phyloP scores from a whole-genome alignment of 2,113 vertebrate genomes.

The Arvicanthis niloticus region DNA sequence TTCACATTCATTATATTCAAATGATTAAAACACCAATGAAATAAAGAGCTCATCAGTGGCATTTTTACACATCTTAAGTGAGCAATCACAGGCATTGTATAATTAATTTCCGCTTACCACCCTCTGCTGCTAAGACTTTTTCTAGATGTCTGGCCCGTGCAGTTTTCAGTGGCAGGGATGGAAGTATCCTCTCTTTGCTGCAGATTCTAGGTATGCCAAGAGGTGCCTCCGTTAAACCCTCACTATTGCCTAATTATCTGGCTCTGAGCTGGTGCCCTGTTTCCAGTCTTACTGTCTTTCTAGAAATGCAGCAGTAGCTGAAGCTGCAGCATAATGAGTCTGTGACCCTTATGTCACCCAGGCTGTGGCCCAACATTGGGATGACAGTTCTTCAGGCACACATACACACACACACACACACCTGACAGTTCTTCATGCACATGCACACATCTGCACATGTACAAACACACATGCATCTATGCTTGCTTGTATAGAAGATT shows the following conservation, averaged over 20 bases:
- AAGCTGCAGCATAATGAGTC: background rate
- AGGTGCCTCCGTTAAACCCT: background rate
- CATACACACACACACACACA: background rate
- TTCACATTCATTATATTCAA: background rate
- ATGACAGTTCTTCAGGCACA: background rate
- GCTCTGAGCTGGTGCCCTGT: background rate
- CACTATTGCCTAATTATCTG: background rate
- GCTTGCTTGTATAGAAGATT: background rate
- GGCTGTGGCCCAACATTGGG: background rate
- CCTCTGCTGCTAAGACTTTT: constrained; percentile 26
- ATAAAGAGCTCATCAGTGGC: background rate
- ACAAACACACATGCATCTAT: fast-evolving
- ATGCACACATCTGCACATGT: background rate
- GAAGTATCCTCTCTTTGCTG: constrained; percentile 13
- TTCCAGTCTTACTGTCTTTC: background rate
- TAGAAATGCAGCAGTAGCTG: background rate
- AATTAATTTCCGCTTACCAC: constrained; percentile 63
- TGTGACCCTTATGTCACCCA: background rate
- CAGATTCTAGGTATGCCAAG: background rate
- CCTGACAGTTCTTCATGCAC: background rate
- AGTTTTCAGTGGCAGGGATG: constrained; percentile 37
- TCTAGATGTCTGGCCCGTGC: constrained; percentile 49
- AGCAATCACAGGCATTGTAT: background rate
- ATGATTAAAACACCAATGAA: constrained; percentile 25
- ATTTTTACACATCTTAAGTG: constrained; percentile 36